Evolutionary conservation across 2,113 vertebrate genomes (phyloP), one percentile per base, ranked within the genome.

Genomic region (Nematolebias whitei): DNA sequence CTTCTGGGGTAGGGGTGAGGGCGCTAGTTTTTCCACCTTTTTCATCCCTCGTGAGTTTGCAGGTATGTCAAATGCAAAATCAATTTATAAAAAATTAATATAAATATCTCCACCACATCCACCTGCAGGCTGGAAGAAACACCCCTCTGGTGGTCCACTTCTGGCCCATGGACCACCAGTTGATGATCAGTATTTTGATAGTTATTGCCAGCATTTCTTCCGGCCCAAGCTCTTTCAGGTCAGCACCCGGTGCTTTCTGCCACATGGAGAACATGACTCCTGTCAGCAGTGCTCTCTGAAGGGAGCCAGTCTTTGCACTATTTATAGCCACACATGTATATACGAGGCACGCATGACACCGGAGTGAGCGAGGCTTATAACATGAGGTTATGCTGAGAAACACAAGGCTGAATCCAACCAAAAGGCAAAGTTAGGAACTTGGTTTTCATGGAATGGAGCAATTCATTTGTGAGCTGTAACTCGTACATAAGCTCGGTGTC

Each of bases 321-420:
- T 88, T 87, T 73, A 78, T 89, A 87, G 78, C 38, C 12, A 26
- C 68, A 65, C 70, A 68, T 63, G 16, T 26, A 35, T 22, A 48
- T 22, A 68, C 54, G 69, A 89, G 74, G 69, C 15, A 63, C 24
- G 47, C 62, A 63, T 61, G 63, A 73, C 73, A 54, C 40, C 45
- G n/a, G 39, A 24, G 47, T 51, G 35, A 63, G 56, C 62, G 49
- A 82, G 68, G 64, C 62, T 57, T 66, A 32, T 4, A 14, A 4
- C 23, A 48, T 38, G 32, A 59, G 69, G 78, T 85, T 63, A 64
- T 29, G 60, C 0, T 32, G 35, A 55, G 71, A 50, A 40, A 66
- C 20, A 43, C 22, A 44, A 24, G 32, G 12, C 20, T 14, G n/a
- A 62, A 11, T 52, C 22, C 45, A 45, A 51, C 50, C 32, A 55